Percentiles rank a stretch among this genome's conserved stretches.
Conservation (phyloP, 2,888 invertebrate genomes). For the Caenorhabditis imperialis region DNA sequence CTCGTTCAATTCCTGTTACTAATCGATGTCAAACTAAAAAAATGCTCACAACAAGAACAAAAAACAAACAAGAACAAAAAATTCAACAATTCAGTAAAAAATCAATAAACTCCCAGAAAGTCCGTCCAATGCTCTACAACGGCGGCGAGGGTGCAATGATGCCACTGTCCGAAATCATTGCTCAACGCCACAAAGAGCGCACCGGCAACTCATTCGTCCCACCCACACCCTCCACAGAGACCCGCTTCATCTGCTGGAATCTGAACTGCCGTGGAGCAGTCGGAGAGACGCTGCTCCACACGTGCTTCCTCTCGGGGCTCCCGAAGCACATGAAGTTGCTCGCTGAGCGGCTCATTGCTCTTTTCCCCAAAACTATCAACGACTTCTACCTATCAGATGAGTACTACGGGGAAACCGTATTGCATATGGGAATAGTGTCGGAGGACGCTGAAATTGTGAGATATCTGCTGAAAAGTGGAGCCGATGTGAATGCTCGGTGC, state of each 20-base stretch:
- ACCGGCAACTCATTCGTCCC: slow-evolving; percentile 62
- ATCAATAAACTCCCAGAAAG: slow-evolving; percentile 62
- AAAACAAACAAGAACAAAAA: no score
- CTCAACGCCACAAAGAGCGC: slow-evolving; percentile 70
- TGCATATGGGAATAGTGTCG: slow-evolving; percentile 97
- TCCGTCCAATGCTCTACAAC: slow-evolving; percentile 72
- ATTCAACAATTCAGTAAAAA: neutral
- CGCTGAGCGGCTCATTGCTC: slow-evolving; percentile 91
- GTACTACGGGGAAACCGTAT: slow-evolving; percentile 77
- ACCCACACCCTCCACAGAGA: slow-evolving; percentile 49
- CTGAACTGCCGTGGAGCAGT: slow-evolving; percentile 85
- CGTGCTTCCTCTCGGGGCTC: slow-evolving; percentile 82
- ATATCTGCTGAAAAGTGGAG: slow-evolving; percentile 90
- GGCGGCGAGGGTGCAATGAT: slow-evolving; percentile 70
- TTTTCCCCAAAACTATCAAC: slow-evolving; percentile 92
- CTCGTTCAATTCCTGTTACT: no score
- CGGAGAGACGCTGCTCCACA: slow-evolving; percentile 92
- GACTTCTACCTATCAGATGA: slow-evolving; percentile 75
- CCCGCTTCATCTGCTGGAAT: slow-evolving; percentile 72
- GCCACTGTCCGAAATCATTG: slow-evolving; percentile 67
- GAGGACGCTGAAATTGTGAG: slow-evolving; percentile 98
- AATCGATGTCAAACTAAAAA: no score
- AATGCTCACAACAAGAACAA: no score
- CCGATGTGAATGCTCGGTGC: slow-evolving; percentile 83
- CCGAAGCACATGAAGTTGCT: slow-evolving; percentile 82